Evolutionary conservation across 2,888 invertebrate genomes (phyloP), one percentile per base, ranked within the genome.

Genomic region (Pristionchus mayeri): DNA sequence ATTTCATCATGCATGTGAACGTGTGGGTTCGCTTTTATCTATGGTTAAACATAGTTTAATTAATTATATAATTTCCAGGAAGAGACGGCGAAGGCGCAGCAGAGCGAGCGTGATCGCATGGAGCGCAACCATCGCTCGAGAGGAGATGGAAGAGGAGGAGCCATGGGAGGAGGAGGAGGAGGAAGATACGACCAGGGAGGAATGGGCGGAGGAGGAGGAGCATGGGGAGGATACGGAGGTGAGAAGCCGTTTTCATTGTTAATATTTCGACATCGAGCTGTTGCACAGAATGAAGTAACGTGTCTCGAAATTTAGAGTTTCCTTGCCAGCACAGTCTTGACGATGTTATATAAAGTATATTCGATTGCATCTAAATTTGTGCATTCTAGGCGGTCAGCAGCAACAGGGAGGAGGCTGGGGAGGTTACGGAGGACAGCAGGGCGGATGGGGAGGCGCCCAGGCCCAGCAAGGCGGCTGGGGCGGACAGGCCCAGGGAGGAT

Each of bases 71-170:
- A 54, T 57, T 67, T 67, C 9, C 67, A 67, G 75, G 92, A 92
- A 24, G 92, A 91, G 79, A 89, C 92, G 86, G 67, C 54, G 34
- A 71, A 75, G 75, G 84, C 84, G 0, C 84, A 84, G 40, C 90
- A 90, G 80, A 82, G 67, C 54, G 90, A 90, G 30, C 85, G 90
- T 13, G 89, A 89, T 76, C 86, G 89, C 24, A 76, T 84, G 60
- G 88, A 88, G 44, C 86, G 89, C 24, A 85, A 85, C 6, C 54
- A 34, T n/a, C 84, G 89, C 9, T 86, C 89, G n/a, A 85, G 89
- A 50, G 76, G 67, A 30, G 83, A 52, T 21, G 34, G 63, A 48
- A 78, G 84, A 34, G 16, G 34, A n/a, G 79, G 60, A 27, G 85
- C 79, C 21, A 82, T 63, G 27, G 67, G 54, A 52, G 63, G 34